Evolutionary conservation across 1,140 invertebrate genomes (phyloP).

Genomic region (Zaprionus ghesquierei): DNA sequence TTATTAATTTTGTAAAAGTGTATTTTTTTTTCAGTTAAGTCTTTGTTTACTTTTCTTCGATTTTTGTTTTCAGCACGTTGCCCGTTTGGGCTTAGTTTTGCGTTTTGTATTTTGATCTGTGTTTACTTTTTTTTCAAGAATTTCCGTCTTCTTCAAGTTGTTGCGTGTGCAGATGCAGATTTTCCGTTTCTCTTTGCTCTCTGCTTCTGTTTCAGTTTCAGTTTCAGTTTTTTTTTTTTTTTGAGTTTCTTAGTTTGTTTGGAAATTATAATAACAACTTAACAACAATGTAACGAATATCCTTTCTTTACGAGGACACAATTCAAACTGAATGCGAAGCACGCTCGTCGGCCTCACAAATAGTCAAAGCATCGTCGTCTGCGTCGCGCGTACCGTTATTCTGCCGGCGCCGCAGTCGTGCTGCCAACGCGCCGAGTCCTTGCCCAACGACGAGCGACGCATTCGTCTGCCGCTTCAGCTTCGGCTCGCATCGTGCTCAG

Average conservation of each 20-base stretch:
- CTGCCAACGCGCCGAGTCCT: constrained; percentile 48
- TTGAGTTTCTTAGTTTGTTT: constrained; percentile 69
- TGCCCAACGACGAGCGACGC: constrained; percentile 16
- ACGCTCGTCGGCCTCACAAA: constrained; percentile 78
- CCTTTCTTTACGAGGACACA: constrained; percentile 83
- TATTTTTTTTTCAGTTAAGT: constrained; percentile 24
- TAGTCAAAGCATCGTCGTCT: constrained; percentile 72
- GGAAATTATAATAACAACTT: constrained; percentile 83
- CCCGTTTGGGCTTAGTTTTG: constrained; percentile 17
- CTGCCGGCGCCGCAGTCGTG: constrained; percentile 64
- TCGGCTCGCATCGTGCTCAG: constrained; percentile 24
- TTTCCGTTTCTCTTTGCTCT: constrained; percentile 43
- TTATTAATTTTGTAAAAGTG: not conserved
- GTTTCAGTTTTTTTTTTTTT: constrained; percentile 58
- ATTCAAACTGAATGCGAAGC: constrained; percentile 82
- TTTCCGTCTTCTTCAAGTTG: constrained; percentile 41
- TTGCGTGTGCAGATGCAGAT: constrained; percentile 34
- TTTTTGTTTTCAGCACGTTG: constrained; percentile 12
- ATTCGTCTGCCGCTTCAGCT: constrained; percentile 28
- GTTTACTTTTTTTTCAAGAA: constrained; percentile 41
- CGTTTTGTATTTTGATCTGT: constrained; percentile 39
- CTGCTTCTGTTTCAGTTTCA: constrained; percentile 44
- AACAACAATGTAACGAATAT: constrained; percentile 83
- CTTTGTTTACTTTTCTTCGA: constrained; percentile 24
- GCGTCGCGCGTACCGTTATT: constrained; percentile 57